These are phyloP conservation scores for Anoplolepis gracilipes DNA, from an alignment of 1,140 invertebrate genomes.

Conservation along the genomic window DNA sequence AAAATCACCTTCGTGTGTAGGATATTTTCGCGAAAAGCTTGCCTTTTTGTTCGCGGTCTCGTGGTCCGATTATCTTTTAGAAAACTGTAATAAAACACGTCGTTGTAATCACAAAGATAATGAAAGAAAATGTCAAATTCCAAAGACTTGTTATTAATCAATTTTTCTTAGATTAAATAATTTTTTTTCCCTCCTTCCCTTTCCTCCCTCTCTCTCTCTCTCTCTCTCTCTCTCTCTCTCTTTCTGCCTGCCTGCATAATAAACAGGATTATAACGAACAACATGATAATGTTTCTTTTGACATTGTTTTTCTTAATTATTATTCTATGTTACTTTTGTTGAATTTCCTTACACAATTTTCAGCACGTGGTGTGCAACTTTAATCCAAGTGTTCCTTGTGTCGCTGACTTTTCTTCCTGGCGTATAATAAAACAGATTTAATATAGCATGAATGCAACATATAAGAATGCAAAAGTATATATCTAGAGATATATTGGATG, in stretches of 20 bases:
- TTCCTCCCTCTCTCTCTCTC: not conserved
- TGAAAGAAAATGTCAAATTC: constrained; percentile 12
- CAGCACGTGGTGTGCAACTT: not conserved
- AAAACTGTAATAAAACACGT: not conserved
- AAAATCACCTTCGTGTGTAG: constrained; percentile 18
- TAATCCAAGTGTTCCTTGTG: not conserved
- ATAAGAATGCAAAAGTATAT: not conserved
- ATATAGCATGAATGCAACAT: not conserved
- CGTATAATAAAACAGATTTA: constrained; percentile 6
- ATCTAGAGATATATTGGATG: not conserved
- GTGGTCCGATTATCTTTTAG: not conserved
- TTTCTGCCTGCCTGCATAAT: not conserved
- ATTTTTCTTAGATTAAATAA: not conserved
- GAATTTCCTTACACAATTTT: constrained; percentile 5
- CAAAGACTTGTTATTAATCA: not conserved
- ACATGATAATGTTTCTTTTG: not conserved
- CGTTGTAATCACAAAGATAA: not conserved
- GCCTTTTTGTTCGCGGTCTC: not conserved
- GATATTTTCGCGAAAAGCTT: not conserved
- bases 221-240: not conserved
- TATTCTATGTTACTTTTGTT: not conserved
- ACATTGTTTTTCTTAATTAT: not conserved
- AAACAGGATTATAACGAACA: not conserved
- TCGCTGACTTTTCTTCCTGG: not conserved
- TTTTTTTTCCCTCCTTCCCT: not conserved